Evolutionary conservation across 53 echinoderm and acorn worm species (phyloP), one percentile per base, ranked within the genome.

Genomic region (Temnopleurus reevesii): DNA sequence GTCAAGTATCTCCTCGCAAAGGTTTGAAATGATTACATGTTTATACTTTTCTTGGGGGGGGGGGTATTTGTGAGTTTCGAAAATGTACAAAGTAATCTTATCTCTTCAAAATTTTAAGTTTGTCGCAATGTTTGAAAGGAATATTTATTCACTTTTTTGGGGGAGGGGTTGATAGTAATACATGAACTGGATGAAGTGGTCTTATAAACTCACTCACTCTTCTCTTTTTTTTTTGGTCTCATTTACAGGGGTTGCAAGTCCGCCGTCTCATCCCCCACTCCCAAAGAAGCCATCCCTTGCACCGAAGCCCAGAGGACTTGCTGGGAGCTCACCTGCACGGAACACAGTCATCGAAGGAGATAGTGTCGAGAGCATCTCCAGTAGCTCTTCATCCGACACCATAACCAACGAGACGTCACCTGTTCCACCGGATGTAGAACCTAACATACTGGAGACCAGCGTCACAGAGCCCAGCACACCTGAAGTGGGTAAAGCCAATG

Each of bases 231-330:
- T 51, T 49, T 51, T 36, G 5, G 1, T 66, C 25, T 45, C n/a
- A 46, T 66, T 35, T 28, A 25, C 88, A 87, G 88, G 88, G 35
- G 71, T 87, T n/a, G 30, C 88, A 87, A 87, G 88, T 87, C 88
- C 76, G 33, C 54, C 88, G 49, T 49, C 88, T 49, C 65, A 87
- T 51, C 88, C 88, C 19, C 88, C 76, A 25, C 88, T 71, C 19
- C 88, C 76, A n/a, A 65, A 65, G 36, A 87, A 87, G 53, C 88
- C 88, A 87, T 66, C 88, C 34, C 88, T 87, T 15, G 88, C 88
- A 45, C 88, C 88, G 2, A 87, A 87, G 53, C 88, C 88, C 5
- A 65, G 24, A 87, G 86, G 46, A 86, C 53, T 71, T 43, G 61
- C 85, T 45, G 58, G 23, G 19, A 23, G 35, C 59, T 23, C 59